Percentiles rank a stretch among this genome's conserved stretches.
These are phyloP conservation scores for Ectobius pallidus DNA, from an alignment of 2,888 invertebrate genomes.

Conservation along the genomic window DNA sequence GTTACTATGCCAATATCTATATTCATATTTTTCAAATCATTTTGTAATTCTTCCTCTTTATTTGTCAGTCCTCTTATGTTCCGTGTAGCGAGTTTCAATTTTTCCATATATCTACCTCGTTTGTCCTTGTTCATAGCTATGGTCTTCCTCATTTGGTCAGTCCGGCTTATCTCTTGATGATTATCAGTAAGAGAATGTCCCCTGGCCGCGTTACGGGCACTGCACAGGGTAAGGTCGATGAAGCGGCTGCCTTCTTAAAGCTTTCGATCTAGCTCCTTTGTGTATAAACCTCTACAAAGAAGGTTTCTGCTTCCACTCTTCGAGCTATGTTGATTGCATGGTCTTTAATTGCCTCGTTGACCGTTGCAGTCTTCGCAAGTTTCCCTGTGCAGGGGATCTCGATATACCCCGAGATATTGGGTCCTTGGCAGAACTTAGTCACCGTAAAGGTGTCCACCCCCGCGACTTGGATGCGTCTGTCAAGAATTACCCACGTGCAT, in stretches of 20 bases:
- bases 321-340: background rate
- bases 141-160: background rate
- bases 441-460: background rate
- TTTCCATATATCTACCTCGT: no score
- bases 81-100: no score
- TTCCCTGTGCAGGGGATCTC: background rate
- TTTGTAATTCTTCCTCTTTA: no score
- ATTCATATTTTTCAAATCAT: no score
- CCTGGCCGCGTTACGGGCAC: no score
- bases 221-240: background rate
- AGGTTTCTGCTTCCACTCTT: background rate
- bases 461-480: slow-evolving; percentile 5
- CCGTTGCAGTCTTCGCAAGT: background rate
- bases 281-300: background rate
- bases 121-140: no score
- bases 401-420: background rate
- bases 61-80: no score
- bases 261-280: background rate
- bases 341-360: background rate
- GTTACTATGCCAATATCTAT: no score
- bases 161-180: no score
- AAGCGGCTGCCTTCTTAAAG: background rate
- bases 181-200: no score
- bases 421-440: slow-evolving; percentile 5
- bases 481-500: background rate